Base-by-base conservation (phyloP, 92 coral and sea anemone genomes). In the Phenganax marumi region DNA sequence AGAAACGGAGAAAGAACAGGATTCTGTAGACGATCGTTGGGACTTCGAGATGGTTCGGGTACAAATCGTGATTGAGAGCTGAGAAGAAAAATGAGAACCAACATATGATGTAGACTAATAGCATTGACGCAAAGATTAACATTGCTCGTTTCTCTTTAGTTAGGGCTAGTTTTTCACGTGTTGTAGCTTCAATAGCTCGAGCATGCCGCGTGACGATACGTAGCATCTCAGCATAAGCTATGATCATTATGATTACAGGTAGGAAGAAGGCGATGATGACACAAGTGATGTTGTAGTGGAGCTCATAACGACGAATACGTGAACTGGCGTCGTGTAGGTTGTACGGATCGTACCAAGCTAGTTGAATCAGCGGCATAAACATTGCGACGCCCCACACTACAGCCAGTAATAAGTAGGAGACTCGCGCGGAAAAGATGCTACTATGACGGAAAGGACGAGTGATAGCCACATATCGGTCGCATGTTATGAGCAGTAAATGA, bases 61-160 rank as follows among this genome's bases (percentile, higher is more conserved):
- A 10, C 0, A 61, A 72, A 21, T 78, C 83, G 24, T 10, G 26
- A 24, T 46, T 62, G 8, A 78, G 60, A 1, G 83, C 22, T 16
- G 46, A 78, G 25, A 78, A 50, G n/a, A 78, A 78, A 57, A 78
- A 78, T 4, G 83, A 33, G 19, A 78, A 62, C 83, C 83, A 78
- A 19, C 83, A 78, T 9, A 61, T 19, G 17, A 78, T 62, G 73
- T 61, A 78, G n/a, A 63, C 68, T 10, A 78, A 23, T 17, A 78
- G 24, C 83, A 78, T 78, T 8, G 83, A 58, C 4, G 83, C 83
- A 46, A 78, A 78, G 24, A 78, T 78, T 7, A 50, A 39, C 83
- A 62, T 78, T 0, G 83, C 83, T 6, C 83, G 72, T 78, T 78
- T 78, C 60, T 78, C 72, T 62, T 78, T 78, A 8, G 83, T 58